Conservation (phyloP, 1,140 invertebrate species). For the Temnothorax curvispinosus region DNA sequence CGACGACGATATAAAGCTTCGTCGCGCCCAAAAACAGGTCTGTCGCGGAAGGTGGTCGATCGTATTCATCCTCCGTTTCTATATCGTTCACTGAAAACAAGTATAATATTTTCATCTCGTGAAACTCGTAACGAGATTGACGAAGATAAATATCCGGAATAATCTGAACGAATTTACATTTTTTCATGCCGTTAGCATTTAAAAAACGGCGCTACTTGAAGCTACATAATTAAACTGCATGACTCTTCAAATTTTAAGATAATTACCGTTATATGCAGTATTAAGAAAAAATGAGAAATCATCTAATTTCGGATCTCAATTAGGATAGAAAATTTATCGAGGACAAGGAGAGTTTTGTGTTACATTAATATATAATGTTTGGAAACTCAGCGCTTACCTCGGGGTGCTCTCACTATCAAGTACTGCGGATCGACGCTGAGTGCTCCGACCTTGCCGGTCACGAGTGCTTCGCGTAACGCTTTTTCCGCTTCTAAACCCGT, state of each 20-base stretch:
- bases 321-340: background rate
- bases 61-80: constrained; percentile 77
- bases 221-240: background rate
- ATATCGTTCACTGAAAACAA: constrained; percentile 77
- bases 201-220: background rate
- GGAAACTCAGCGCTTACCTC: constrained; percentile 76
- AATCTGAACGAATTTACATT: background rate
- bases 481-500: constrained; percentile 83
- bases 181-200: background rate
- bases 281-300: background rate
- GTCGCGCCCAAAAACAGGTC: constrained; percentile 83
- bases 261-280: background rate
- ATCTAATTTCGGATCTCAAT: background rate
- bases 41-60: constrained; percentile 74
- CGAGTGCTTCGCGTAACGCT: constrained; percentile 89
- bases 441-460: constrained; percentile 90
- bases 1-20: constrained; percentile 93
- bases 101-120: background rate
- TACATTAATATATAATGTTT: background rate
- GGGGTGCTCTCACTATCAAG: constrained; percentile 88
- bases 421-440: constrained; percentile 92
- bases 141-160: background rate
- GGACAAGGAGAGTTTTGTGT: background rate
- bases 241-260: background rate
- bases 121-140: background rate